phyloP scores from a whole-genome alignment of 2,888 invertebrate species.

The Halocaridina rubra region DNA sequence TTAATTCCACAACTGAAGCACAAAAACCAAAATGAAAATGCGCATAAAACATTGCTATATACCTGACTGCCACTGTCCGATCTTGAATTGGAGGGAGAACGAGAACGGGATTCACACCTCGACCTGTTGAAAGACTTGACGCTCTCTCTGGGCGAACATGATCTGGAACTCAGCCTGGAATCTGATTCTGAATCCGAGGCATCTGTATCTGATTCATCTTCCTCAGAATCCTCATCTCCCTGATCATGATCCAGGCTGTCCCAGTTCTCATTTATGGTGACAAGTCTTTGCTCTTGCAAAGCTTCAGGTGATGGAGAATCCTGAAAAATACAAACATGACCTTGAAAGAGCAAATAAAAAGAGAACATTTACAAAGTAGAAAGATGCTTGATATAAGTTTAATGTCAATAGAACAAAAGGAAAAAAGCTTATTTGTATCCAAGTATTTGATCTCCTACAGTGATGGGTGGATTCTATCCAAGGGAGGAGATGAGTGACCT shows the following conservation, averaged over 20 bases:
- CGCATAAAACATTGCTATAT: too few species aligned
- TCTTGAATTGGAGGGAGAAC: conserved; percentile 51
- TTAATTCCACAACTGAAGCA: too few species aligned
- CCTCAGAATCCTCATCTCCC: conserved; percentile 56
- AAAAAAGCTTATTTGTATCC: too few species aligned
- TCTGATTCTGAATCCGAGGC: conserved; percentile 48
- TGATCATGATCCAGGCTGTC: conserved; percentile 57
- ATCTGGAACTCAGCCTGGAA: conserved; percentile 51
- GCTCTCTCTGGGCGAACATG: conserved; percentile 43
- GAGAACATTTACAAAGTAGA: too few species aligned
- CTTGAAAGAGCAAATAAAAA: too few species aligned
- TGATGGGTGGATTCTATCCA: too few species aligned
- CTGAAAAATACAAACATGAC: conserved; percentile 34
- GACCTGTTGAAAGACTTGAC: conserved; percentile 16
- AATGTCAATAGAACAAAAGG: too few species aligned
- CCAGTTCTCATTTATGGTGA: conserved; percentile 65
- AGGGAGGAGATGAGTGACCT: too few species aligned
- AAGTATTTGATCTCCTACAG: too few species aligned
- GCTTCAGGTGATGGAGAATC: conserved; percentile 61
- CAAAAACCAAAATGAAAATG: too few species aligned
- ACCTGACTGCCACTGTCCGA: conserved; percentile 61
- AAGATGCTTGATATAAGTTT: too few species aligned
- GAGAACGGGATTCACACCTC: conserved; percentile 37
- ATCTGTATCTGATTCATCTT: conserved; percentile 45
- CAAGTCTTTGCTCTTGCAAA: conserved; percentile 55